A percentile compares a stretch with the other conserved stretches of the same genome.
phyloP scores from a whole-genome alignment of 2,888 invertebrate genomes.

The Scaptomyza flava region DNA sequence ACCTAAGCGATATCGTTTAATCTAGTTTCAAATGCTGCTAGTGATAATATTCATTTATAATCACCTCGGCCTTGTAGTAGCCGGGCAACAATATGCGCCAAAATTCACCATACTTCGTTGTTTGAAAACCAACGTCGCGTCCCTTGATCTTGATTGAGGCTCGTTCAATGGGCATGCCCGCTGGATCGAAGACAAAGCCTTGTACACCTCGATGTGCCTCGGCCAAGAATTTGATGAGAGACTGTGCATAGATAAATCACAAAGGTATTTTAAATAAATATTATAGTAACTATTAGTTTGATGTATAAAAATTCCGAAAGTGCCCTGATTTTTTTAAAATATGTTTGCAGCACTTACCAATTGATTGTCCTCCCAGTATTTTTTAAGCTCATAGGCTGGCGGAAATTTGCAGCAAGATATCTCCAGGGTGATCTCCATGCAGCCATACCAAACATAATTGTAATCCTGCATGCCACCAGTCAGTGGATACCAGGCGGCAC shows the following conservation, averaged over 20 bases:
- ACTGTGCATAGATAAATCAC: conserved; percentile 85
- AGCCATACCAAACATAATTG: conserved; percentile 96
- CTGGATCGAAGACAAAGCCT: conserved; percentile 92
- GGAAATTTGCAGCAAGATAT: conserved; percentile 98
- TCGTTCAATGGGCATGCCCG: conserved; percentile 91
- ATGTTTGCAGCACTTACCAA: conserved; percentile 86
- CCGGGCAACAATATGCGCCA: conserved; percentile 96
- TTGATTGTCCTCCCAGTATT: conserved; percentile 95
- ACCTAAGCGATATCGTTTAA: conserved; percentile 85
- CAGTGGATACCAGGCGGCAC: conserved; percentile 96
- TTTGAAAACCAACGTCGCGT: conserved; percentile 93
- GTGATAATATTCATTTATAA: background rate
- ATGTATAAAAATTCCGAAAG: no score
- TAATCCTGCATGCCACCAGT: conserved; percentile 91
- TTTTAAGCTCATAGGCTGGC: conserved; percentile 90
- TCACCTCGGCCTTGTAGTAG: conserved; percentile 92
- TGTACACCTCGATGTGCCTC: conserved; percentile 95
- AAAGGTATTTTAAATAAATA: background rate
- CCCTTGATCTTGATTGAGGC: conserved; percentile 92
- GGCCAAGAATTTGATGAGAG: conserved; percentile 92
- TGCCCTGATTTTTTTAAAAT: background rate
- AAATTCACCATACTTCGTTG: conserved; percentile 96
- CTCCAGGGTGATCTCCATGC: conserved; percentile 97
- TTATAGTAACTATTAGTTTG: background rate
- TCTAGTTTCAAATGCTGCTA: conserved; percentile 1